phyloP scores from a whole-genome alignment of 2,797 vertebrate species.

The Echiichthys vipera region DNA sequence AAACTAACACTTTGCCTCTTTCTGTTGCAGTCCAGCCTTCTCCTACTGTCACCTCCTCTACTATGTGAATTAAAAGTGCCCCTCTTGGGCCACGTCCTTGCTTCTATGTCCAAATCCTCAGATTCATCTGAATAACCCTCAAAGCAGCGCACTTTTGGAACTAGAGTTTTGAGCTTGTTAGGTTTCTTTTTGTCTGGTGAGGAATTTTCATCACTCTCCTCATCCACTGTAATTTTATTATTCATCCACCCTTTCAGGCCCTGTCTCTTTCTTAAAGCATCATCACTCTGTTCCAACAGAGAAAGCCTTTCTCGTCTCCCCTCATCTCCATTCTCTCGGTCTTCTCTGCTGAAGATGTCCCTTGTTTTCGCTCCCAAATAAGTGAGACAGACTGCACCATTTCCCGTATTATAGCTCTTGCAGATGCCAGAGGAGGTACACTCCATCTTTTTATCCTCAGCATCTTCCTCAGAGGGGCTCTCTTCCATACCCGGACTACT shows the following conservation, averaged over 20 bases:
- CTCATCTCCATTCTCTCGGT: conserved; percentile 17
- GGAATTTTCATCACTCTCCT: conserved; percentile 38
- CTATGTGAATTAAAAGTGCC: not conserved
- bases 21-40: conserved; percentile 13
- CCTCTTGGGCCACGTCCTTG: conserved; percentile 8
- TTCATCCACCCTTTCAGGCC: conserved; percentile 51
- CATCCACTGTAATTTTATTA: conserved; percentile 34
- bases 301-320: conserved; percentile 55
- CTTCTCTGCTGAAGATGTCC: conserved; percentile 68
- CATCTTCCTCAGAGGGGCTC: conserved; percentile 62
- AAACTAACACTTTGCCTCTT: conserved; percentile 18
- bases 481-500: conserved; percentile 47
- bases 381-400: not conserved
- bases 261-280: conserved; percentile 54
- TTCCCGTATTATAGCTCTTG: conserved; percentile 29
- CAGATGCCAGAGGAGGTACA: conserved; percentile 10
- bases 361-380: conserved; percentile 33
- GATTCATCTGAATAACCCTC: conserved; percentile 88
- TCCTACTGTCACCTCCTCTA: conserved; percentile 4
- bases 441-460: conserved; percentile 47
- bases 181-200: conserved; percentile 43
- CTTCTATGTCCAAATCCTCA: conserved; percentile 85
- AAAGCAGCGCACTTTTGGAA: conserved; percentile 47
- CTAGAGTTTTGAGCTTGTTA: conserved; percentile 40
- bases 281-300: conserved; percentile 65